phyloP scores from a whole-genome alignment of 2,113 vertebrate species.

The Orycteropus afer region DNA sequence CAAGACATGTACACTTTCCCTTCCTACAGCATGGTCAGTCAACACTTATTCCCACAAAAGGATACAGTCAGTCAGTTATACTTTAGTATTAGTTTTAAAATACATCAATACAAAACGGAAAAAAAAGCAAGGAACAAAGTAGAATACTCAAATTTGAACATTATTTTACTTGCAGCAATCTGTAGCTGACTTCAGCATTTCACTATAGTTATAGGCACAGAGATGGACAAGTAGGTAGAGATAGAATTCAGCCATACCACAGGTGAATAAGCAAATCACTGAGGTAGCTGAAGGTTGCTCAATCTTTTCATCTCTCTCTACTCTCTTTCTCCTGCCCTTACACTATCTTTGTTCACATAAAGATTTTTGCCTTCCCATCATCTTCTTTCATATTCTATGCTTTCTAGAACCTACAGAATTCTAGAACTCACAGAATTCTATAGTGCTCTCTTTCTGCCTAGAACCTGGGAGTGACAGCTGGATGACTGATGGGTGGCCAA shows the following conservation, averaged over 20 bases:
- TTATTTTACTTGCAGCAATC: background rate
- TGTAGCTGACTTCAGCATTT: conserved; percentile 13
- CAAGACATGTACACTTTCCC: background rate
- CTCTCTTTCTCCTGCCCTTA: background rate
- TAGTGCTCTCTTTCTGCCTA: background rate
- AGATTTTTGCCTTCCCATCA: background rate
- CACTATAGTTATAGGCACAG: background rate
- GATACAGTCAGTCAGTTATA: background rate
- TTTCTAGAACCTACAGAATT: conserved; percentile 14
- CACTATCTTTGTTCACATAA: background rate
- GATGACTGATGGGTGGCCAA: background rate
- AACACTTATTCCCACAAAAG: background rate
- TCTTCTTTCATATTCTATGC: conserved; percentile 1
- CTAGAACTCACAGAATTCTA: background rate
- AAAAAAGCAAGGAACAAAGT: background rate
- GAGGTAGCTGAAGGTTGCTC: background rate
- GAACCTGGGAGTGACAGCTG: background rate
- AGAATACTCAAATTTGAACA: conserved; percentile 20
- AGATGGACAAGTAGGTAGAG: background rate
- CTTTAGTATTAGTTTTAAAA: background rate
- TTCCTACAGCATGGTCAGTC: background rate
- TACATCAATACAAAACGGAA: background rate
- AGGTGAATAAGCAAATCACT: background rate
- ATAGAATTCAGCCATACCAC: background rate
- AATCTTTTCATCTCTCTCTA: background rate